A percentile compares a stretch with the other conserved stretches of the same genome.
Evolutionary conservation across 2,797 vertebrate species (phyloP).

Genomic region (Hapalemur alaotrensis): DNA sequence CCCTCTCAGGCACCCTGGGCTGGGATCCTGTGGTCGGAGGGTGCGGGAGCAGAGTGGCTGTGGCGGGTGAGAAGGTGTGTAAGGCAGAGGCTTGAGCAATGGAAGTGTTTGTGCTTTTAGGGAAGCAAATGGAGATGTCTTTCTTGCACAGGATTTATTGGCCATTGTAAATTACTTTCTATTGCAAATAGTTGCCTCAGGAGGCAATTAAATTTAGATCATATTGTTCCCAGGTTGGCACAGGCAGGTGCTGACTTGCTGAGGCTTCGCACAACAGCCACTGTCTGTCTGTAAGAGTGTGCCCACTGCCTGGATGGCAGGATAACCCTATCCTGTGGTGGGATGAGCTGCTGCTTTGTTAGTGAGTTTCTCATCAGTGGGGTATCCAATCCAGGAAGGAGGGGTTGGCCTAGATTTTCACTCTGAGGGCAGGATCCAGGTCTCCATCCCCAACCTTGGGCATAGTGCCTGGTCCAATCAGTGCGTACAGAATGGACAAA

Average conservation of each 20-base stretch:
- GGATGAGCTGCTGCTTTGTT: background rate
- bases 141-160: slow-evolving; percentile 15
- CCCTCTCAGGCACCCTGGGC: background rate
- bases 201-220: slow-evolving; percentile 68
- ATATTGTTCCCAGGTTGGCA: slow-evolving; percentile 58
- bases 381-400: background rate
- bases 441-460: background rate
- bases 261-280: slow-evolving; percentile 24
- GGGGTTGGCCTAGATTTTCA: background rate
- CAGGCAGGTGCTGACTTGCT: slow-evolving; percentile 69
- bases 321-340: background rate
- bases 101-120: background rate
- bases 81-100: background rate
- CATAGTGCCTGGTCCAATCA: background rate
- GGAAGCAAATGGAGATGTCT: slow-evolving; percentile 24
- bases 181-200: slow-evolving; percentile 53
- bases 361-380: background rate
- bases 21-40: background rate
- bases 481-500: background rate
- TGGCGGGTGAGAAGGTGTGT: background rate
- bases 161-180: slow-evolving; percentile 52
- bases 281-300: background rate
- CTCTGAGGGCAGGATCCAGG: background rate
- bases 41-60: background rate
- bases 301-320: background rate